Evolutionary conservation across 2,113 vertebrate genomes (phyloP).

Genomic region (Panurus biarmicus): DNA sequence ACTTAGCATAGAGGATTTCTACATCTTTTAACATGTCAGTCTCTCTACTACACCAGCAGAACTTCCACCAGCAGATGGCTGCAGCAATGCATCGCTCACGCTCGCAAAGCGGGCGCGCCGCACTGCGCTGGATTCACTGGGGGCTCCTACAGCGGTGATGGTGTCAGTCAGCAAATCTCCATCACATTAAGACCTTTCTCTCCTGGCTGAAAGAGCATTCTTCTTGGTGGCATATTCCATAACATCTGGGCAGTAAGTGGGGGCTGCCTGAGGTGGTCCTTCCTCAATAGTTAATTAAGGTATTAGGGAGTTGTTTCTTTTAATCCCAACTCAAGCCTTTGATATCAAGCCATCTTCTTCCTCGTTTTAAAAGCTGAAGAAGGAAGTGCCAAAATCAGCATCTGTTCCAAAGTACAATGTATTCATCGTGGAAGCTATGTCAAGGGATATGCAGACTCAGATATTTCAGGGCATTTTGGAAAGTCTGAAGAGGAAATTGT

Average conservation of each 20-base stretch:
- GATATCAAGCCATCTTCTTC: not conserved
- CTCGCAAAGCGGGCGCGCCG: fast-evolving
- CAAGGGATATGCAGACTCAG: not conserved
- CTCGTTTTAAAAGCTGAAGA: not conserved
- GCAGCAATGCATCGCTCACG: fast-evolving
- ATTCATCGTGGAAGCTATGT: not conserved
- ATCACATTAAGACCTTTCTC: not conserved
- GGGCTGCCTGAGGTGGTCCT: not conserved
- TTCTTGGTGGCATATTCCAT: not conserved
- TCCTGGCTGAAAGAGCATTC: not conserved
- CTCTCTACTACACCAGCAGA: not conserved
- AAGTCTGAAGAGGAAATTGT: not conserved
- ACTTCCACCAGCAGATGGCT: not conserved
- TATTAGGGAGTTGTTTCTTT: not conserved
- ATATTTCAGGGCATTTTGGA: not conserved
- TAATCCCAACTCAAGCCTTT: not conserved
- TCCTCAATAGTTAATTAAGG: not conserved
- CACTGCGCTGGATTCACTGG: not conserved
- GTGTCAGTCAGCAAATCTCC: not conserved
- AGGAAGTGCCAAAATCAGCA: not conserved
- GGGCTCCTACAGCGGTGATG: not conserved
- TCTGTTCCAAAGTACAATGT: not conserved
- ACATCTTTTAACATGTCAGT: not conserved
- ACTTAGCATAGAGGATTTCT: not conserved
- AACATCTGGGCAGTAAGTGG: too few species aligned